A percentile compares a stretch with the other conserved stretches of the same genome.
Evolutionary conservation across 2,797 vertebrate genomes (phyloP).

Genomic region (Vireo griseus): DNA sequence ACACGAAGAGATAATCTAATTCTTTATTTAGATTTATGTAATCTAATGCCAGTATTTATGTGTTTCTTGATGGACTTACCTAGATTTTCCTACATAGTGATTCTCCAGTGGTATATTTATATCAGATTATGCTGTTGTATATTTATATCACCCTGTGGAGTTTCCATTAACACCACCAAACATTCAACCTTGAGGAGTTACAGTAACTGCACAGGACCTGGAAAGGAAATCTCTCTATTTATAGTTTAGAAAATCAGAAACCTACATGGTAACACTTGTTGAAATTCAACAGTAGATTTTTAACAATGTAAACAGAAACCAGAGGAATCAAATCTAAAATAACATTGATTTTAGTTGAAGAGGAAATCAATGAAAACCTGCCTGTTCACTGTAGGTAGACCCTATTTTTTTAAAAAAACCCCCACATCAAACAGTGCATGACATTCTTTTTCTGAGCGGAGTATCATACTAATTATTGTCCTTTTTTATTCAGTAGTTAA

Average conservation of each 20-base stretch:
- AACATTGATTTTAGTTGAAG: not conserved
- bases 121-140: not conserved
- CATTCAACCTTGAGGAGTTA: not conserved
- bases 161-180: not conserved
- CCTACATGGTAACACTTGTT: not conserved
- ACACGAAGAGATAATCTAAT: not conserved
- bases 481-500: not conserved
- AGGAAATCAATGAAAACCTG: not conserved
- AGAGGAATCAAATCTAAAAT: not conserved
- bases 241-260: not conserved
- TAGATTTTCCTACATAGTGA: not conserved
- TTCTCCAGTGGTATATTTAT: not conserved
- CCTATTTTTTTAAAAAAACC: not conserved
- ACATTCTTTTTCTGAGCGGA: not conserved
- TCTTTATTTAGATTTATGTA: not conserved
- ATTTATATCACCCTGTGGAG: not conserved
- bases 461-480: not conserved
- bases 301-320: not conserved
- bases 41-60: not conserved
- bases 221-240: slow-evolving; percentile 13
- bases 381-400: not conserved
- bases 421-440: not conserved
- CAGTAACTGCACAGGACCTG: not conserved
- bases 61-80: not conserved
- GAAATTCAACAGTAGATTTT: not conserved